Base-by-base conservation (phyloP, 2,113 vertebrate genomes). In the Macquaria australasica region DNA sequence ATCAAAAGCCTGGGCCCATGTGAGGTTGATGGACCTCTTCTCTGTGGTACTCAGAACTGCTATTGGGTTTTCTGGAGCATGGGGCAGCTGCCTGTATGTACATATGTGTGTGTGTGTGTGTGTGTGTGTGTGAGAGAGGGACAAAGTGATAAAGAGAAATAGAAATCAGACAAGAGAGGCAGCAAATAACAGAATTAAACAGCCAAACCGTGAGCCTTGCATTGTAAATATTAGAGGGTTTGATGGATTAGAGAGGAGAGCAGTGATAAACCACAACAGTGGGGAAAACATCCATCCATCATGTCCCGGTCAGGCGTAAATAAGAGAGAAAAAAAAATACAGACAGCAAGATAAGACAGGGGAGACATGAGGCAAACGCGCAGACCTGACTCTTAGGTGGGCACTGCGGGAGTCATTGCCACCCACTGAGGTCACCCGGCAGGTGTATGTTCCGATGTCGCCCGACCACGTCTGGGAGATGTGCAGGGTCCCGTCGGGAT, bases 381-480 rank as follows among this genome's bases (percentile, higher is more conserved):
- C 91, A 92, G 90, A 99, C 98, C 98, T 97, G 96, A 99, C 98
- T 1, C 97, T 94, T 56, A 99, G 96, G 93, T 98, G 97, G 82
- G 98, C 97, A 3, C 94, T 98, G 86, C 94, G 97, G 0, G 98
- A 98, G 92, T 99, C 98, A 0, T 99, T 99, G 87, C 98, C 98
- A 2, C 98, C 98, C 0, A 97, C 96, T 0, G 98, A 99, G 62
- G 97, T 92, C 86, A 99, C 97, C 58, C 96, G 96, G 96, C 98
- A 99, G 92, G 97, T 97, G 95, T 99, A 99, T 4, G 97, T 99
- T 74, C 98, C 98, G 1, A 99, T 99, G 95, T 99, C 98, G 0
- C 98, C 98, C 0, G 98, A 99, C 98, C 98, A 99, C 3, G 98
- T 99, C 95, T 99, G 98, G 41, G 97, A 97, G 94, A 99, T 97